phyloP scores from a whole-genome alignment of 2,888 invertebrate genomes.

The Tigriopus californicus region DNA sequence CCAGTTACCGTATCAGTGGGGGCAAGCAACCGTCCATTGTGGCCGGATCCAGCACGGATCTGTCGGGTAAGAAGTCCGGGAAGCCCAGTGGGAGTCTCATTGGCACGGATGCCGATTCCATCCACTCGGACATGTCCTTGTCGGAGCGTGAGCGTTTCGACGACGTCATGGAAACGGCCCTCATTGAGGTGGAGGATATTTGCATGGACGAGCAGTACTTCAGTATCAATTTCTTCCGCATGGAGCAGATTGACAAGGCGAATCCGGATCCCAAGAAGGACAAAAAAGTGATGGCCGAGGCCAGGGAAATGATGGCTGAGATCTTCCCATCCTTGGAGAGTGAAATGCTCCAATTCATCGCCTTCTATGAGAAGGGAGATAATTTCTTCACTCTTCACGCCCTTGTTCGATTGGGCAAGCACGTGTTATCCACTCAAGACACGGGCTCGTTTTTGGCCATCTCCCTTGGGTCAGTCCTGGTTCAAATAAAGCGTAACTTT shows the following conservation, averaged over 20 bases:
- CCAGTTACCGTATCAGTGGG: conserved; percentile 36
- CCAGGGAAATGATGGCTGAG: conserved; percentile 65
- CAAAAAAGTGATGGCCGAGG: conserved; percentile 37
- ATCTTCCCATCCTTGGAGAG: conserved; percentile 72
- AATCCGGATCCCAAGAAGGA: conserved; percentile 4
- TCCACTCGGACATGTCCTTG: conserved; percentile 17
- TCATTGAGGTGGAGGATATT: conserved; percentile 71
- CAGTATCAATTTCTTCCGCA: conserved; percentile 74
- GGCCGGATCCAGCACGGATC: conserved; percentile 4
- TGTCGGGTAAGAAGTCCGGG: not conserved
- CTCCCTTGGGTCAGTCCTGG: conserved; percentile 63
- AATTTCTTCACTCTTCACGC: conserved; percentile 45
- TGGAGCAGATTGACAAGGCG: conserved; percentile 36
- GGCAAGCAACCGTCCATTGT: conserved; percentile 19
- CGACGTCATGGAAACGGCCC: conserved; percentile 57
- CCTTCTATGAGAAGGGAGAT: conserved; percentile 34
- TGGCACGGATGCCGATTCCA: conserved; percentile 5
- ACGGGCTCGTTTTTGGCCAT: conserved; percentile 68
- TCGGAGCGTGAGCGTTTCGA: conserved; percentile 29
- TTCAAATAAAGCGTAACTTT: conserved; percentile 72
- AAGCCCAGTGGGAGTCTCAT: not conserved
- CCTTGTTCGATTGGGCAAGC: conserved; percentile 71
- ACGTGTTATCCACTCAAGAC: conserved; percentile 75
- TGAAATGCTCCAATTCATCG: conserved; percentile 72
- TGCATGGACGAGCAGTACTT: conserved; percentile 89